Evolutionary conservation across 2,888 invertebrate species (phyloP).

Genomic region (Drosophila picticornis): DNA sequence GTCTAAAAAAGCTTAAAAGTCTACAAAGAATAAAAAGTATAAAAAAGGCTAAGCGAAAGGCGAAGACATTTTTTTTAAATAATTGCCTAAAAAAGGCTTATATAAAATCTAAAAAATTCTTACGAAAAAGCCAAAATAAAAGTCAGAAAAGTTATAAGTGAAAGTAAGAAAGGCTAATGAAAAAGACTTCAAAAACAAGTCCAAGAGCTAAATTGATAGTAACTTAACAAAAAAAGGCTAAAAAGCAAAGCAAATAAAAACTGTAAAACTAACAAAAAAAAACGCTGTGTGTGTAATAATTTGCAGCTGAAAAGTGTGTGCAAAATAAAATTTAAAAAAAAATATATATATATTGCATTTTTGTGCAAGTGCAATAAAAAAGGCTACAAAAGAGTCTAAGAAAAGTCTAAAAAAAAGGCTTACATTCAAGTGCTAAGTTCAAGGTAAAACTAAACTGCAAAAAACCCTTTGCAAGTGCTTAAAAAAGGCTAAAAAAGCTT

Average conservation of each 20-base stretch:
- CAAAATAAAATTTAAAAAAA: not conserved
- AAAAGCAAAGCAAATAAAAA: not conserved
- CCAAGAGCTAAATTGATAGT: not conserved
- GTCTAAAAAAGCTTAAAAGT: slow-evolving; percentile 41
- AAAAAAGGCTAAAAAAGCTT: not conserved
- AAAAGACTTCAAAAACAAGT: not conserved
- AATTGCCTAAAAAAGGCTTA: not conserved
- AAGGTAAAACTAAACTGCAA: not conserved
- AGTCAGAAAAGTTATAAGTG: not conserved
- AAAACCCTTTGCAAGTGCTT: not conserved
- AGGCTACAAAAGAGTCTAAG: not conserved
- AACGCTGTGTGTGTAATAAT: not conserved
- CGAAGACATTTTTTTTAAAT: not conserved
- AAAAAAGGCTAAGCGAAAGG: not conserved
- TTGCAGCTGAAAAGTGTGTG: not conserved
- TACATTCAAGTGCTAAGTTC: not conserved
- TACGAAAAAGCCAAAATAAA: not conserved
- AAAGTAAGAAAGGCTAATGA: not conserved
- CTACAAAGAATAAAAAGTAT: slow-evolving; percentile 31
- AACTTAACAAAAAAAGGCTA: not conserved
- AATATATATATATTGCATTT: not conserved
- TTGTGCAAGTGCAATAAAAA: slow-evolving; percentile 1
- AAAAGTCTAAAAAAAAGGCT: not conserved
- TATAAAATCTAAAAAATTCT: not conserved
- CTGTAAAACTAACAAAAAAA: not conserved